Percentiles rank a stretch among this genome's conserved stretches.
These are phyloP conservation scores for Datnioides undecimradiatus DNA, from an alignment of 2,113 vertebrate species.

Conservation along the genomic window DNA sequence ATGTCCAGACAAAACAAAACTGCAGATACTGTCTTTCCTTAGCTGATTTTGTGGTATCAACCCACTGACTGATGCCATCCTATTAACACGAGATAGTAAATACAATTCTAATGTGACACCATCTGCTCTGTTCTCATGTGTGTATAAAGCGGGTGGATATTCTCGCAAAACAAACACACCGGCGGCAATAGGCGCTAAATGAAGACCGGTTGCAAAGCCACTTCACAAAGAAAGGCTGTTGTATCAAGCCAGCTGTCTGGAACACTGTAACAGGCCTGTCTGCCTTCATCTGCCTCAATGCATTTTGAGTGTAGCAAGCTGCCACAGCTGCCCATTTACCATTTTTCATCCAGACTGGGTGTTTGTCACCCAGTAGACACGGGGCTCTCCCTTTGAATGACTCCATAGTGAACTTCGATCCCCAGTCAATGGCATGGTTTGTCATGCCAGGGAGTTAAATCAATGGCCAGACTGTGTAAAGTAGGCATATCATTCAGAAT, in stretches of 20 bases:
- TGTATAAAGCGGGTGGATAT: slow-evolving; percentile 26
- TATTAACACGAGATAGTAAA: slow-evolving; percentile 13
- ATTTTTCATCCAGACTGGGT: slow-evolving; percentile 33
- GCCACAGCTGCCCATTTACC: slow-evolving; percentile 57
- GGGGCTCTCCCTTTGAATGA: slow-evolving; percentile 54
- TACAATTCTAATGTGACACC: slow-evolving; percentile 20
- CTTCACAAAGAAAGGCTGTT: slow-evolving; percentile 47
- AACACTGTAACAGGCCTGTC: slow-evolving; percentile 59
- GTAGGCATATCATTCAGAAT: slow-evolving; percentile 37
- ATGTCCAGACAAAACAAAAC: not conserved
- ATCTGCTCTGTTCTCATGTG: slow-evolving; percentile 42
- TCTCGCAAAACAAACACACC: slow-evolving; percentile 69
- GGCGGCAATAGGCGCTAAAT: slow-evolving; percentile 53
- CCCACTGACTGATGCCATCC: slow-evolving; percentile 14
- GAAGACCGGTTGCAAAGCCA: slow-evolving; percentile 36
- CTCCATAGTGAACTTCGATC: slow-evolving; percentile 44
- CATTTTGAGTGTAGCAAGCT: slow-evolving; percentile 68
- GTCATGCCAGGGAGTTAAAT: slow-evolving; percentile 48
- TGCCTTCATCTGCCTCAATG: slow-evolving; percentile 59
- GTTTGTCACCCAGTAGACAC: slow-evolving; percentile 40
- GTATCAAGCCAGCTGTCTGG: slow-evolving; percentile 63
- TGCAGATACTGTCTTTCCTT: slow-evolving; percentile 31
- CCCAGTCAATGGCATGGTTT: slow-evolving; percentile 51
- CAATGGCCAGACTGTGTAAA: slow-evolving; percentile 65
- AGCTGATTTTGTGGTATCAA: slow-evolving; percentile 31